These are phyloP conservation scores for Rhaphigaster nebulosa DNA, from an alignment of 2,888 invertebrate species.

Conservation along the genomic window DNA sequence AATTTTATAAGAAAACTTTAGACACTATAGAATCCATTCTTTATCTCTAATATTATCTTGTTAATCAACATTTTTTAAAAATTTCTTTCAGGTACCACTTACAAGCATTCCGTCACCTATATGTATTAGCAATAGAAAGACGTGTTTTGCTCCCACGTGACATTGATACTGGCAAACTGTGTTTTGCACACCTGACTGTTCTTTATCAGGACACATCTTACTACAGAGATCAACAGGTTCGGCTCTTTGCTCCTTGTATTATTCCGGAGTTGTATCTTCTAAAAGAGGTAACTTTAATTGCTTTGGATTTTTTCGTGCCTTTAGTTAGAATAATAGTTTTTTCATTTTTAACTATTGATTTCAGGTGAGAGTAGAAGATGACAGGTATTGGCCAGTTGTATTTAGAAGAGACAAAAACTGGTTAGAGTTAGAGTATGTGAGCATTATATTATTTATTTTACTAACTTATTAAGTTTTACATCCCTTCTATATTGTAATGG, in stretches of 20 bases:
- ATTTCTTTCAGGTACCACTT: constrained; percentile 85
- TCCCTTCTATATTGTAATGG: neutral
- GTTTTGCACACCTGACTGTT: constrained; percentile 84
- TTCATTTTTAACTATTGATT: constrained; percentile 58
- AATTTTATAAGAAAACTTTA: neutral
- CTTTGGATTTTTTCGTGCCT: neutral
- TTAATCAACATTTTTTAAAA: neutral
- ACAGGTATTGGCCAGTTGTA: constrained; percentile 90
- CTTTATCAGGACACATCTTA: constrained; percentile 69
- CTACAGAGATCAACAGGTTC: constrained; percentile 71
- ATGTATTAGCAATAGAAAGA: constrained; percentile 94
- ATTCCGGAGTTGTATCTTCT: constrained; percentile 85
- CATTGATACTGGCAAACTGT: constrained; percentile 82
- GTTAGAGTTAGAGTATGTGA: constrained; percentile 79
- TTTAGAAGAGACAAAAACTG: constrained; percentile 88
- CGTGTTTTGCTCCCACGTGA: constrained; percentile 90
- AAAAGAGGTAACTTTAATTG: constrained; percentile 73
- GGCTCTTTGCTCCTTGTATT: constrained; percentile 85
- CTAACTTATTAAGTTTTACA: neutral
- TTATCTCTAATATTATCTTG: neutral
- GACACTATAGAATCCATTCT: neutral
- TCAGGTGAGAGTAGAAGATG: constrained; percentile 79
- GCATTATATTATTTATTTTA: constrained; percentile 7
- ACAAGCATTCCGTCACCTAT: constrained; percentile 96
- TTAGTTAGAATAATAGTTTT: constrained; percentile 42